phyloP scores from a whole-genome alignment of 1,140 invertebrate species.

The Drosophila paulistorum region DNA sequence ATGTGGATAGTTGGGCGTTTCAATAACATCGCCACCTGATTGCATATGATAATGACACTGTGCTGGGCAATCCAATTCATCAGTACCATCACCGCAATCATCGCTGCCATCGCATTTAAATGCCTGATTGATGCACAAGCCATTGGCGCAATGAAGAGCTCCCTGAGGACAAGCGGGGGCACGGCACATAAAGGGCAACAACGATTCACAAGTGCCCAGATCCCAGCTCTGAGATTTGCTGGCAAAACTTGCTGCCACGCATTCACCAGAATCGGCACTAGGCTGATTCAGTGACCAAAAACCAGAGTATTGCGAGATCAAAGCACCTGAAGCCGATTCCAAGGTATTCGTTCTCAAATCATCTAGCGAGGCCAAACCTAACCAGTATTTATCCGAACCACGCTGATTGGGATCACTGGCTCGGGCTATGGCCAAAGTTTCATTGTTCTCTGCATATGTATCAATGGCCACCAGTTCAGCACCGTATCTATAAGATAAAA shows the following conservation, averaged over 20 bases:
- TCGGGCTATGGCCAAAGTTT: slow-evolving; percentile 90
- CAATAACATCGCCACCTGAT: slow-evolving; percentile 96
- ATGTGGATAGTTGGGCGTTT: slow-evolving; percentile 96
- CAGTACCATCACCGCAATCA: slow-evolving; percentile 95
- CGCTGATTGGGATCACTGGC: slow-evolving; percentile 85
- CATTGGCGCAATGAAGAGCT: slow-evolving; percentile 96
- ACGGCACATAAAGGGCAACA: slow-evolving; percentile 97
- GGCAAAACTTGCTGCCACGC: slow-evolving; percentile 92
- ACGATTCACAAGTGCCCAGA: slow-evolving; percentile 95
- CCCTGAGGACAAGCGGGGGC: slow-evolving; percentile 95
- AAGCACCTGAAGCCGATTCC: slow-evolving; percentile 94
- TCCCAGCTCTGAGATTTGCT: slow-evolving; percentile 94
- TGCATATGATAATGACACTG: slow-evolving; percentile 96
- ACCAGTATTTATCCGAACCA: slow-evolving; percentile 90
- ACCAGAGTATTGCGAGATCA: slow-evolving; percentile 96
- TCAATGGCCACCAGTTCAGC: slow-evolving; percentile 95
- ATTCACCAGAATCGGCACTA: slow-evolving; percentile 92
- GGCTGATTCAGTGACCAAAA: slow-evolving; percentile 95
- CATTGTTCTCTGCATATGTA: slow-evolving; percentile 95
- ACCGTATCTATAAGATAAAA: slow-evolving; percentile 89
- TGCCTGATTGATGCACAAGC: slow-evolving; percentile 93
- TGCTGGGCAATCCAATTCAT: slow-evolving; percentile 94
- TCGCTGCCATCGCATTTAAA: slow-evolving; percentile 96
- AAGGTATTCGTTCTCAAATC: slow-evolving; percentile 96
- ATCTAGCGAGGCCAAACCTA: slow-evolving; percentile 94